phyloP scores from a whole-genome alignment of 2,888 invertebrate genomes.

The Crossocerus cetratus region DNA sequence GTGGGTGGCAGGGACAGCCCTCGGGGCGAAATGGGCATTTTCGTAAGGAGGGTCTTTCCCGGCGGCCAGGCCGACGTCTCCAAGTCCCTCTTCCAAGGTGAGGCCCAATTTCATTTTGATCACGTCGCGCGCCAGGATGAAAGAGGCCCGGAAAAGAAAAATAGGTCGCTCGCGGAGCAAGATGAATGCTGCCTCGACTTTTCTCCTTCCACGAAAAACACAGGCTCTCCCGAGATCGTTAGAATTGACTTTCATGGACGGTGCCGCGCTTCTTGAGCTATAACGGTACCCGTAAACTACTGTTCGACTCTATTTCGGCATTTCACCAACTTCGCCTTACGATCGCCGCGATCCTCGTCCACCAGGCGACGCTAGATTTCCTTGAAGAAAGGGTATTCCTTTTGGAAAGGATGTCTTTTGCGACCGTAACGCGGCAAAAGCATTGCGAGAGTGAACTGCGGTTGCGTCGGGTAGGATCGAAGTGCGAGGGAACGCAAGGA shows the following conservation, averaged over 20 bases:
- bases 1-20: conserved; percentile 82
- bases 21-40: conserved; percentile 81
- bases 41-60: conserved; percentile 80
- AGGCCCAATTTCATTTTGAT: background rate
- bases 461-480: background rate
- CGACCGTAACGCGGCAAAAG: background rate
- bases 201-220: background rate
- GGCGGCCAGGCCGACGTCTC: conserved; percentile 81
- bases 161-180: background rate
- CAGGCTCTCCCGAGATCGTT: background rate
- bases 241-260: conserved; percentile 5
- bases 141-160: background rate
- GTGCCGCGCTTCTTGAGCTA: background rate
- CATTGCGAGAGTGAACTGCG: too few species aligned
- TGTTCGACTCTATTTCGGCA: background rate
- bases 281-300: conserved; percentile 5
- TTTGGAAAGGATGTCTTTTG: background rate
- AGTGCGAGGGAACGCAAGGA: background rate
- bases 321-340: background rate
- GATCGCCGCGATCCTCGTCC: too few species aligned
- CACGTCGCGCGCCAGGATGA: background rate
- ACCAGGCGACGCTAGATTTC: too few species aligned
- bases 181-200: background rate
- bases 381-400: background rate
- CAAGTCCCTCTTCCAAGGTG: conserved; percentile 72